Evolutionary conservation across 1,140 invertebrate genomes (phyloP).

Genomic region (Drosophila seguyi): DNA sequence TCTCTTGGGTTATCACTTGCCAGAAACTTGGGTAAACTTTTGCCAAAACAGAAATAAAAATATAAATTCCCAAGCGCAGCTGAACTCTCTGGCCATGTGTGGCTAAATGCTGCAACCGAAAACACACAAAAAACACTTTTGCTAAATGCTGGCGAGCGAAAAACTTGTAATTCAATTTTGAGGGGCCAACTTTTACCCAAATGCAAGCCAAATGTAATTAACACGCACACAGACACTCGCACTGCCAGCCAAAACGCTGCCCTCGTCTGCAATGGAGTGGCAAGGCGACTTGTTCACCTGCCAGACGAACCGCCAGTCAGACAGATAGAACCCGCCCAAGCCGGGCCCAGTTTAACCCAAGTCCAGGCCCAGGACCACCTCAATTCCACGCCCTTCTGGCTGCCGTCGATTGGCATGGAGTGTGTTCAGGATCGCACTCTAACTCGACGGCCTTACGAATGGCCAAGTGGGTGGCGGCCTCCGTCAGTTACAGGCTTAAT

Average conservation of each 20-base stretch:
- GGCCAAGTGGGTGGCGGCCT: constrained; percentile 19
- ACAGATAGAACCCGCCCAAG: constrained; percentile 12
- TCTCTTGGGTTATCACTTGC: constrained; percentile 36
- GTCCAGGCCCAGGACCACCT: constrained; percentile 1
- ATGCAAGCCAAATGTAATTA: constrained; percentile 79
- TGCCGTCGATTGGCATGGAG: constrained; percentile 59
- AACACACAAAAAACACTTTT: constrained; percentile 59
- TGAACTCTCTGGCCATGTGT: constrained; percentile 49
- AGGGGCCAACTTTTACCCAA: constrained; percentile 64
- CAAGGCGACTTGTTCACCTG: constrained; percentile 64
- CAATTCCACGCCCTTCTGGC: constrained; percentile 25
- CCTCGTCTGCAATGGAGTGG: constrained; percentile 40
- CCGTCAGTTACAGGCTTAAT: constrained; percentile 64
- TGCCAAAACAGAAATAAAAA: constrained; percentile 41
- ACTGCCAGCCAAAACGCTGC: constrained; percentile 1
- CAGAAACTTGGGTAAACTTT: constrained; percentile 54
- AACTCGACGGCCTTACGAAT: constrained; percentile 37
- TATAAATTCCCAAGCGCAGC: constrained; percentile 35
- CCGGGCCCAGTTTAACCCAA: constrained; percentile 6
- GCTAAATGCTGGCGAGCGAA: constrained; percentile 68
- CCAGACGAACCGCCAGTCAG: constrained; percentile 18
- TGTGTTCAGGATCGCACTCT: constrained; percentile 34
- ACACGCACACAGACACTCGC: constrained; percentile 59
- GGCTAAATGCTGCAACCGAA: constrained; percentile 45
- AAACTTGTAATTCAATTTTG: constrained; percentile 81